A percentile compares a stretch with the other conserved stretches of the same genome.
phyloP scores from a whole-genome alignment of 2,797 vertebrate species.

The Molossus alvarezi region DNA sequence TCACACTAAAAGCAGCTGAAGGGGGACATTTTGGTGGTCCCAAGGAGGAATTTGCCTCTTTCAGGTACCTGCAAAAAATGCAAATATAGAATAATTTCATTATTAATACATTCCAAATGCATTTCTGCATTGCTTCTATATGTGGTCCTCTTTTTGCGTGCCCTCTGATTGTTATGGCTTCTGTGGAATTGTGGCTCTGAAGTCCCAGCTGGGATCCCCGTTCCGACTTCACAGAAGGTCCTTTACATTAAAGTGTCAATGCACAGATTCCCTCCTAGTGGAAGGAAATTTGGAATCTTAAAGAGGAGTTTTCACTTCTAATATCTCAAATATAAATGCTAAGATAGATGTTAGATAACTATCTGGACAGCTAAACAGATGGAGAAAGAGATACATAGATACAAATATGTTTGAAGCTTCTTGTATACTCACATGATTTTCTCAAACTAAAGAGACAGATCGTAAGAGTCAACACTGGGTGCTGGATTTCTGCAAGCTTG shows the following conservation, averaged over 20 bases:
- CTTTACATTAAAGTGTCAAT: background rate
- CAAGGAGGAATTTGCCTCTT: background rate
- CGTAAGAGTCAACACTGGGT: background rate
- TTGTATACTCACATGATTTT: background rate
- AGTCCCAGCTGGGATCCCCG: background rate
- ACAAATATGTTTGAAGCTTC: background rate
- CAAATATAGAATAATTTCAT: background rate
- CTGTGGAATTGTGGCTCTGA: background rate
- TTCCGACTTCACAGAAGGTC: background rate
- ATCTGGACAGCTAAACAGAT: background rate
- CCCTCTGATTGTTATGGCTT: background rate
- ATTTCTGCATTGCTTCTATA: background rate
- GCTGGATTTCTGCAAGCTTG: background rate
- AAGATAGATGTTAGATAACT: background rate
- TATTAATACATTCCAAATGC: background rate
- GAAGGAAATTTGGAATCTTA: background rate
- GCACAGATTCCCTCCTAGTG: background rate
- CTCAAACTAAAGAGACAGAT: conserved; percentile 22
- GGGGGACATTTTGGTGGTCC: background rate
- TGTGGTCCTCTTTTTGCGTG: background rate
- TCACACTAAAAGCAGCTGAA: background rate
- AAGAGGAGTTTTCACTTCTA: background rate
- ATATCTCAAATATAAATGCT: background rate
- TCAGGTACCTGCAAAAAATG: background rate
- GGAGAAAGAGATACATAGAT: background rate